phyloP scores from a whole-genome alignment of 2,113 vertebrate species.

The Heterocephalus glaber region DNA sequence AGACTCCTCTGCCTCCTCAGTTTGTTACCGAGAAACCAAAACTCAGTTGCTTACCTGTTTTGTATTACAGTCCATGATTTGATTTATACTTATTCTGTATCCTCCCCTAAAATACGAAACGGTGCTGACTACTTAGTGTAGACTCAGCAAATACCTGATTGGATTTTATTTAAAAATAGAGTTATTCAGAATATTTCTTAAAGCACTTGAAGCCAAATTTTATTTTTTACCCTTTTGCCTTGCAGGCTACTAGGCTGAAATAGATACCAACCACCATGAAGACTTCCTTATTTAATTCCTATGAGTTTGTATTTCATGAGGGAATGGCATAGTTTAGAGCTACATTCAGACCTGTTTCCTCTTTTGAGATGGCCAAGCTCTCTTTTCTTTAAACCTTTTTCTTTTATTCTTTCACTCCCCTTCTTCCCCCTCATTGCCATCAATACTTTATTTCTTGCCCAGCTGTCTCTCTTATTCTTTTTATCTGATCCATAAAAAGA shows the following conservation, averaged over 20 bases:
- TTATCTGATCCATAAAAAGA: background rate
- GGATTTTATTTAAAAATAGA: background rate
- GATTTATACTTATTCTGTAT: conserved; percentile 19
- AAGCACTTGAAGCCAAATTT: background rate
- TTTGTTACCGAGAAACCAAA: background rate
- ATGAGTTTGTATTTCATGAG: background rate
- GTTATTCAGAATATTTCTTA: conserved; percentile 26
- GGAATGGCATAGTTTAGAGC: background rate
- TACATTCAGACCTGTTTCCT: background rate
- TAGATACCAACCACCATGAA: background rate
- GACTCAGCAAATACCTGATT: background rate
- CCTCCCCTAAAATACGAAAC: background rate
- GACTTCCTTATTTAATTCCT: background rate
- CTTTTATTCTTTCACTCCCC: background rate
- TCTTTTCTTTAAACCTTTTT: background rate
- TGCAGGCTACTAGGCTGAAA: background rate
- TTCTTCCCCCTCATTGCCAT: background rate
- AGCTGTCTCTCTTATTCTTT: background rate
- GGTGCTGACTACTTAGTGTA: background rate
- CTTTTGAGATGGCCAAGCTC: background rate
- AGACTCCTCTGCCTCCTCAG: background rate
- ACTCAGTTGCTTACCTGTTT: background rate
- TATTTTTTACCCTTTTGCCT: background rate
- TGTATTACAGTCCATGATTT: background rate
- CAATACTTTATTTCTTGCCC: background rate